Percentiles rank a stretch among this genome's conserved stretches.
Conservation (phyloP, 2,888 invertebrate species). For the Thymelicus sylvestris region DNA sequence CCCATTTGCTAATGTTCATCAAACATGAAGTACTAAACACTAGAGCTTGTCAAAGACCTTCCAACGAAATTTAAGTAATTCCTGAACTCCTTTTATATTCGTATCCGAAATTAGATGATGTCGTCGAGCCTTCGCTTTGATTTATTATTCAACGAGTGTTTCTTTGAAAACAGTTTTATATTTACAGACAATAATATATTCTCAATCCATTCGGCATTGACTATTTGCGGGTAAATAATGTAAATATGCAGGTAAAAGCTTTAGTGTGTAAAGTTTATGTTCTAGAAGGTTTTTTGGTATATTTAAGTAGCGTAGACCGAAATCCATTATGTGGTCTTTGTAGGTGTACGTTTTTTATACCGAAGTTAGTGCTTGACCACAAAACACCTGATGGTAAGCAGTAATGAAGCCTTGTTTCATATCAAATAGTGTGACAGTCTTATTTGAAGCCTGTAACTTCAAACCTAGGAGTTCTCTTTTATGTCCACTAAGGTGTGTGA, state of each 20-base stretch:
- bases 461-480: too few relatives aligned
- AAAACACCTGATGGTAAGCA: too few relatives aligned
- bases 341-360: too few relatives aligned
- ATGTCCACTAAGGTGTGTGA: too few relatives aligned
- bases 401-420: too few relatives aligned
- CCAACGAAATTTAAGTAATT: slow-evolving; percentile 8
- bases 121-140: slow-evolving; percentile 15
- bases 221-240: not conserved
- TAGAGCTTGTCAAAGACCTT: not conserved
- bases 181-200: slow-evolving; percentile 15
- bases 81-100: slow-evolving; percentile 15
- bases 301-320: too few relatives aligned
- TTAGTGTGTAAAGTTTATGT: not conserved
- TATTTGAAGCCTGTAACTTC: too few relatives aligned
- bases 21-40: slow-evolving; percentile 1
- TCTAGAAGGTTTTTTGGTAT: too few relatives aligned
- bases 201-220: not conserved
- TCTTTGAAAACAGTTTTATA: slow-evolving; percentile 14
- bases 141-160: slow-evolving; percentile 27
- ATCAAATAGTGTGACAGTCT: too few relatives aligned
- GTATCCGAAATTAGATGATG: slow-evolving; percentile 15
- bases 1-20: not conserved
- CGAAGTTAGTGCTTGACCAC: too few relatives aligned
- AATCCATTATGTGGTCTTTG: too few relatives aligned
- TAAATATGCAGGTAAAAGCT: slow-evolving; percentile 6